Percentiles rank a stretch among this genome's conserved stretches.
phyloP scores from a whole-genome alignment of 2,113 vertebrate genomes.

The Myotis lucifugus region DNA sequence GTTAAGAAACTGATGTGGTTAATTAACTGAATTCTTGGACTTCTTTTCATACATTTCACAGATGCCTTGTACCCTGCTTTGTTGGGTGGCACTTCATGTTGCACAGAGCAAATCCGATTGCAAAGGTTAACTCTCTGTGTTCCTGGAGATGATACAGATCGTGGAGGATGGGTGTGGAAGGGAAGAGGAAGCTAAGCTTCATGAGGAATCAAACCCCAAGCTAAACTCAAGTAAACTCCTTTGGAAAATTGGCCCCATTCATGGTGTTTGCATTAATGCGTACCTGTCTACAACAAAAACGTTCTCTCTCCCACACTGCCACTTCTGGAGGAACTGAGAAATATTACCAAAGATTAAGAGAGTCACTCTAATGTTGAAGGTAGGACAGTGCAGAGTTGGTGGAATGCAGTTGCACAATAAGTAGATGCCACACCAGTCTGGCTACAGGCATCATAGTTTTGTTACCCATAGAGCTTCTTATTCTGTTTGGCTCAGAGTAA shows the following conservation, averaged over 20 bases:
- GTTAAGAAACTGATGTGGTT: slow-evolving; percentile 99
- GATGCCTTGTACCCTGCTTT: slow-evolving; percentile 90
- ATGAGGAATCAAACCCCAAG: not conserved
- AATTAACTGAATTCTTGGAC: slow-evolving; percentile 98
- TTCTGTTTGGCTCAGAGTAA: not conserved
- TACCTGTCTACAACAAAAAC: not conserved
- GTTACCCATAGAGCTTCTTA: not conserved
- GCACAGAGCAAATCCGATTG: slow-evolving; percentile 82
- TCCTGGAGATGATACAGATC: slow-evolving; percentile 58
- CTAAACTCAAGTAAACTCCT: not conserved
- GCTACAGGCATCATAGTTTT: not conserved
- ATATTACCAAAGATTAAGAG: not conserved
- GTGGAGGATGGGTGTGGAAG: not conserved
- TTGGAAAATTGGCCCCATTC: not conserved
- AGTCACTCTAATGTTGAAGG: not conserved
- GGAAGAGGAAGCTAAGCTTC: not conserved
- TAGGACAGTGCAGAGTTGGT: not conserved
- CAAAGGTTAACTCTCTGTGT: slow-evolving; percentile 83
- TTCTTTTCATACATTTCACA: slow-evolving; percentile 91
- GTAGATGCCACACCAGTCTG: not conserved
- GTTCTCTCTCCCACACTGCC: not conserved
- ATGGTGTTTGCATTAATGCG: not conserved
- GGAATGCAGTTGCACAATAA: no score
- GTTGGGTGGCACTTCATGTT: slow-evolving; percentile 83
- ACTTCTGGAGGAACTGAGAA: not conserved